Percentiles rank a stretch among this genome's conserved stretches.
These are phyloP conservation scores for Metalampra italica DNA, from an alignment of 2,888 invertebrate genomes.

Conservation along the genomic window DNA sequence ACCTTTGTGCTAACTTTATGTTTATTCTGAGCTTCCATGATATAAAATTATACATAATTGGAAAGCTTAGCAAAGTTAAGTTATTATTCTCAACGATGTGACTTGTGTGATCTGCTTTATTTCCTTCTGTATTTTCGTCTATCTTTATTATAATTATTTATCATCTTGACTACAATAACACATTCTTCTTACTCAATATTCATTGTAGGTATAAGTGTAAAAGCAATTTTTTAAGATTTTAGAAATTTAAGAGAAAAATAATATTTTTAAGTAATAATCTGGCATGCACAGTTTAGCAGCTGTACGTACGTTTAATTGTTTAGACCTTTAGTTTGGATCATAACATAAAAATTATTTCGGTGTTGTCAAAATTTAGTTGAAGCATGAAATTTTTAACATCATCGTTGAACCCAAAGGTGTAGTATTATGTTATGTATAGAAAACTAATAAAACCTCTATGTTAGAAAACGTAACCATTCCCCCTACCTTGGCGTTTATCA, in stretches of 20 bases:
- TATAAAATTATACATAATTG: slow-evolving; percentile 18
- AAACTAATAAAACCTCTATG: slow-evolving; percentile 43
- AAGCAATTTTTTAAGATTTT: too few relatives aligned
- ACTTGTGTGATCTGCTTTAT: slow-evolving; percentile 21
- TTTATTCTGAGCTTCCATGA: slow-evolving; percentile 29
- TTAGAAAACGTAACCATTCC: slow-evolving; percentile 47
- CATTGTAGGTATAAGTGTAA: too few relatives aligned
- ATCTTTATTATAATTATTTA: background rate
- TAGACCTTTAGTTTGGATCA: slow-evolving; percentile 13
- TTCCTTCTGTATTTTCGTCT: background rate
- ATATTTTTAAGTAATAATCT: too few relatives aligned
- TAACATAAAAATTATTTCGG: slow-evolving; percentile 22
- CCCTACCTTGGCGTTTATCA: slow-evolving; percentile 74
- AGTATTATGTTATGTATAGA: slow-evolving; percentile 36
- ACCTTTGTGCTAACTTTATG: slow-evolving; percentile 21
- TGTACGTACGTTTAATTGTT: background rate
- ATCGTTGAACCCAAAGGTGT: slow-evolving; percentile 70
- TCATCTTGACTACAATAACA: background rate
- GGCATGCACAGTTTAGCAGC: background rate
- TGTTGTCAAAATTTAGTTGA: slow-evolving; percentile 32
- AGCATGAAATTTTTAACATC: slow-evolving; percentile 38
- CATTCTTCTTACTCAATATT: background rate
- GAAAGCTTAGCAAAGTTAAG: slow-evolving; percentile 27
- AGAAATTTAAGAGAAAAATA: too few relatives aligned
- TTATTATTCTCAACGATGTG: slow-evolving; percentile 10